Base-by-base conservation (phyloP, 2,888 invertebrate species). In the Sympetrum striolatum region DNA sequence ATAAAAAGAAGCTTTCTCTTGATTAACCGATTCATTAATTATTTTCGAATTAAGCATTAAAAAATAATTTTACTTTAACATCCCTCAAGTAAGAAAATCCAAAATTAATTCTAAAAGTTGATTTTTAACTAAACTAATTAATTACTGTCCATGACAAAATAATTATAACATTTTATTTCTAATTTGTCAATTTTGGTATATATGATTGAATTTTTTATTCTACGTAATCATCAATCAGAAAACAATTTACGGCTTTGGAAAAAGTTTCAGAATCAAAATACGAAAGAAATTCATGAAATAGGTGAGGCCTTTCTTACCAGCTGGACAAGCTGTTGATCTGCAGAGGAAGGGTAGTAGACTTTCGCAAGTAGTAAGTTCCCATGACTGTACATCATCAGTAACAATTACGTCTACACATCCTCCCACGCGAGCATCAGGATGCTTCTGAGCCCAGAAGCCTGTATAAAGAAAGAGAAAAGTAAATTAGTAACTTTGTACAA, bases 281-380 rank as follows among this genome's bases (percentile, higher is more conserved):
- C 25, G 15, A 35, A 79, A 2, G 25, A 80, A 22, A 5, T 31
- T 31, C 35, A 18, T 80, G 2, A 10, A 12, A 14, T 80, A 8
- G 25, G 31, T 37, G 2, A 80, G 44, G 0, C 15, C 18, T 81
- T 6, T 37, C 93, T 94, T 94, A 96, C 96, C 97, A 93, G 96
- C 95, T 90, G 98, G 98, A 94, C 99, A 99, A 90, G 99, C 98
- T 92, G 96, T 96, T 44, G 98, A 96, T 93, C 97, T 96, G 93
- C 99, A 99, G 96, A 99, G 97, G 94, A 99, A 99, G 44, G 98
- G 98, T 92, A 98, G 95, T 90, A 99, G 95, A 90, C 97, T 97
- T 95, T 99, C 99, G 94, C 99, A 99, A 53, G 98, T 98, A 90
- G 98, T 98, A 91, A 99, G 95, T 93, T 98, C 97, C 99, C 99